Percentiles rank a stretch among this genome's conserved stretches.
Conservation (phyloP, 2,113 vertebrate species). For the Vulpes lagopus region DNA sequence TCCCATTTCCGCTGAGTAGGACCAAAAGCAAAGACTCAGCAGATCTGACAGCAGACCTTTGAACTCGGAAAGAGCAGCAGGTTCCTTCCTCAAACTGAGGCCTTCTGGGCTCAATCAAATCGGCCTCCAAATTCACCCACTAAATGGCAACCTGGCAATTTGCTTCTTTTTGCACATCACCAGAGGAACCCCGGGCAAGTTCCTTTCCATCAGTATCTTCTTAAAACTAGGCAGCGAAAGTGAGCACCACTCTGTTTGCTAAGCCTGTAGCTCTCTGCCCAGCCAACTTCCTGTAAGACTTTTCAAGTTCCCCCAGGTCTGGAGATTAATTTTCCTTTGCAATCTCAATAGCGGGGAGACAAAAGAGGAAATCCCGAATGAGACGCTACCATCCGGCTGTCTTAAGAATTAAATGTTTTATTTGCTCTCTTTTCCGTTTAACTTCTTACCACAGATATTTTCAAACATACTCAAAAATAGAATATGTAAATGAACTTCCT, state of each 20-base stretch:
- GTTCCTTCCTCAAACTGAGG: neutral
- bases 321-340: conserved; percentile 46
- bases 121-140: neutral
- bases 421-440: neutral
- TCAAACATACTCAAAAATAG: neutral
- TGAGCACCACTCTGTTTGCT: neutral
- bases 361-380: conserved; percentile 41
- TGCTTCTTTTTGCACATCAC: neutral
- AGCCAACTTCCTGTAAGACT: conserved; percentile 45
- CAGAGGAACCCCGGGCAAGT: neutral
- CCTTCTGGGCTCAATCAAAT: neutral
- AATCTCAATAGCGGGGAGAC: neutral
- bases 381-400: neutral
- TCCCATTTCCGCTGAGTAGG: conserved; percentile 22
- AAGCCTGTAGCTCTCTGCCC: neutral
- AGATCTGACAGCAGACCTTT: conserved; percentile 60
- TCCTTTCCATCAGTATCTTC: neutral
- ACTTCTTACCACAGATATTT: neutral
- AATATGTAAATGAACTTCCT: neutral
- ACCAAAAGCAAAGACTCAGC: conserved; percentile 69
- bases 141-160: neutral
- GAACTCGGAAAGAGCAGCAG: conserved; percentile 56
- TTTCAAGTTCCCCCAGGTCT: conserved; percentile 20
- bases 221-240: neutral
- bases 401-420: neutral